Base-by-base conservation (phyloP, 2,113 vertebrate genomes). In the Rousettus leschenaultii region DNA sequence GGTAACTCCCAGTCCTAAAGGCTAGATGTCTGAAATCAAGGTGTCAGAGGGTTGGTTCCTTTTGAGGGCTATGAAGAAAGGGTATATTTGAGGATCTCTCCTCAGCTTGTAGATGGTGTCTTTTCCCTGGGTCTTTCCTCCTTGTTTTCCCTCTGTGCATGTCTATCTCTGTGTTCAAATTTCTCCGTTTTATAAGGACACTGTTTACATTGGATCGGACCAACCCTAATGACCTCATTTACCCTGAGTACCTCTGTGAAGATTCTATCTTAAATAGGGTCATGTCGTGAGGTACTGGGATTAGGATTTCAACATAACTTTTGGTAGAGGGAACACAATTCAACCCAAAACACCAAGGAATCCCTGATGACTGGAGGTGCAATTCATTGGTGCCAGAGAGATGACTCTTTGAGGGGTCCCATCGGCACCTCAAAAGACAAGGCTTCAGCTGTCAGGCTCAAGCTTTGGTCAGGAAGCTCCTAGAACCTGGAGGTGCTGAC, bases 201-300 rank as follows among this genome's bases (percentile, higher is more conserved):
- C 45, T 19, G 22, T 83, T 80, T 24, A 26, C 35, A 33, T 63
- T 45, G 51, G 51, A 79, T 40, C 33, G 51, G 11, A 40, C 21
- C n/a, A 51, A 79, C n/a, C 5, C n/a, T 40, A n/a, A 74, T 75
- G 63, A 68, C 35, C 26, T 71, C 45, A 3, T 87, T 59, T 45
- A 88, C 70, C 24, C 45, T 70, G n/a, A 68, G 77, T 35, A 65
- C 14, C 40, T 71, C 33, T 65, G 28, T 30, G 55, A 85, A 95
- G 77, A 21, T 51, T 28, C 33, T 43, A 11, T 88, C 5, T 91
- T 65, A 89, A 89, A 48, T 38, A 79, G 65, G 26, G 26, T 65
- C 26, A 48, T 22, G 18, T 77, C 79, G 55, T 74, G 43, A 88
- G 59, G 51, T 45, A 28, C 13, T 6, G 8, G 18, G 63, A 28